Conservation (phyloP, 2,888 invertebrate genomes). For the Chrysodeixis includens region DNA sequence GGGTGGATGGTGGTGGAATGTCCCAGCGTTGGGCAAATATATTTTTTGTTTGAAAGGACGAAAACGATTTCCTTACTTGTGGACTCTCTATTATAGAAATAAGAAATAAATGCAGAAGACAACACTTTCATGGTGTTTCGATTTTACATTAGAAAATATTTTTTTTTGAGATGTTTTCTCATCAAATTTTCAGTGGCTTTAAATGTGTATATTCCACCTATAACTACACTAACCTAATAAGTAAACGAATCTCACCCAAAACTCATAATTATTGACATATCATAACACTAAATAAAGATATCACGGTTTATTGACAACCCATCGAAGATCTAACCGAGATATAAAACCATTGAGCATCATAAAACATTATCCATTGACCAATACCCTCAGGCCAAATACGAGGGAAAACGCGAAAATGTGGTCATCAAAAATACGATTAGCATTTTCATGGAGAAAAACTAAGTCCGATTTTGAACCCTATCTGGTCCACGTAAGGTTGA, state of each 20-base stretch:
- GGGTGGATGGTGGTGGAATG: neutral
- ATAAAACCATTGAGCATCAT: neutral
- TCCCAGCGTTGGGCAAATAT: neutral
- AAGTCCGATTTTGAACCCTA: conserved; percentile 9
- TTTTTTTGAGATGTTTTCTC: too few species aligned
- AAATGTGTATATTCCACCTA: too few species aligned
- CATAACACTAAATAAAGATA: neutral
- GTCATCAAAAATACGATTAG: conserved; percentile 45
- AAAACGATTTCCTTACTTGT: too few species aligned
- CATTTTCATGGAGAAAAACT: conserved; percentile 11
- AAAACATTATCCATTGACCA: conserved; percentile 35
- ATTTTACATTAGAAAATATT: too few species aligned
- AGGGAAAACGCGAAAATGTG: conserved; percentile 29
- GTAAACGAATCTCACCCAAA: too few species aligned
- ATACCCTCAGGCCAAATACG: conserved; percentile 30
- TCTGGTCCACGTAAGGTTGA: neutral
- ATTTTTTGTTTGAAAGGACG: neutral
- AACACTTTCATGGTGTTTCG: too few species aligned
- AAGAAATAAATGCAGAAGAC: too few species aligned
- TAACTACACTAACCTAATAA: too few species aligned
- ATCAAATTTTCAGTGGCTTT: too few species aligned
- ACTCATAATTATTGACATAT: too few species aligned
- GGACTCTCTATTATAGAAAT: too few species aligned
- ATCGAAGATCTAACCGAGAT: neutral
- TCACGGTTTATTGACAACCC: neutral